phyloP scores from a whole-genome alignment of 2,797 vertebrate genomes.

The Ataeniobius toweri region DNA sequence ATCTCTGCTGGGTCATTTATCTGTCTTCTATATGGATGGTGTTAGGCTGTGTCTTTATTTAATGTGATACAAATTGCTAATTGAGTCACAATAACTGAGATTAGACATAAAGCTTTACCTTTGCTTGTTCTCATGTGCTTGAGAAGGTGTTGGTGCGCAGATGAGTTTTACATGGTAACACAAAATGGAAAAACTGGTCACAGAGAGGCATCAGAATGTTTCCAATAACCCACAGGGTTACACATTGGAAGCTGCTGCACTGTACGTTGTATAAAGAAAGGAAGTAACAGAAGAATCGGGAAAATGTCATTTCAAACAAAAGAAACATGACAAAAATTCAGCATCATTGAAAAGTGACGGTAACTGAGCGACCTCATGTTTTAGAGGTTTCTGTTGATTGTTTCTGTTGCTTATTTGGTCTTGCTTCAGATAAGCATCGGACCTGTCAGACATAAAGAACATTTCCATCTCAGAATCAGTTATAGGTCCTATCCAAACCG shows the following conservation, averaged over 20 bases:
- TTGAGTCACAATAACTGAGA: background rate
- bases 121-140: background rate
- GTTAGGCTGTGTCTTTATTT: conserved; percentile 48
- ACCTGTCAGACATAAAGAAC: too few relatives aligned
- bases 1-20: conserved; percentile 53
- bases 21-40: conserved; percentile 58
- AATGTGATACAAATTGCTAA: conserved; percentile 41
- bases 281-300: background rate
- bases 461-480: too few relatives aligned
- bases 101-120: background rate
- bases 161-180: background rate
- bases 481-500: too few relatives aligned
- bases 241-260: background rate
- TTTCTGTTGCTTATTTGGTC: too few relatives aligned
- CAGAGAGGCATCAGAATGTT: background rate
- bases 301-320: background rate
- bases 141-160: background rate
- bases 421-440: too few relatives aligned
- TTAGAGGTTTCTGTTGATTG: too few relatives aligned
- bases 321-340: too few relatives aligned
- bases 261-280: background rate
- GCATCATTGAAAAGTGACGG: too few relatives aligned
- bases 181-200: background rate
- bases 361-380: too few relatives aligned
- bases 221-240: background rate